Percentiles rank a stretch among this genome's conserved stretches.
These are phyloP conservation scores for Micrasema minimum DNA, from an alignment of 1,140 invertebrate species.

Conservation along the genomic window DNA sequence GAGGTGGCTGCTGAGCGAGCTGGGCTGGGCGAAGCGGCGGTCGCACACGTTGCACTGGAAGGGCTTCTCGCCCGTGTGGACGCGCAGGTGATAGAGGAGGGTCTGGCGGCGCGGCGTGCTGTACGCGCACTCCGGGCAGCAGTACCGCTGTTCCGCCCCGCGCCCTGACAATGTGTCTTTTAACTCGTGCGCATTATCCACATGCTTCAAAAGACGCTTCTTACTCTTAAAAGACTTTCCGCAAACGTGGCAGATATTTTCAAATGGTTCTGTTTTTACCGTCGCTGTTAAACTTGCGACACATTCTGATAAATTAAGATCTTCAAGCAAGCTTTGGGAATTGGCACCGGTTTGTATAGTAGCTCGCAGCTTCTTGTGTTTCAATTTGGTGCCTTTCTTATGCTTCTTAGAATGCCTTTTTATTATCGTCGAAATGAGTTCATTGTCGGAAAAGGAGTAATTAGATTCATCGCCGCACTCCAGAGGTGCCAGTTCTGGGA, in stretches of 20 bases:
- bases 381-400: conserved; percentile 5
- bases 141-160: conserved; percentile 58
- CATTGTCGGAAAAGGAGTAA: conserved; percentile 5
- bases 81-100: conserved; percentile 62
- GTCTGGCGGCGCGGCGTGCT: conserved; percentile 62
- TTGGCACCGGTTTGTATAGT: background rate
- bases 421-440: background rate
- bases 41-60: conserved; percentile 68
- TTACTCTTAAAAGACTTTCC: conserved; percentile 30
- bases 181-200: conserved; percentile 55
- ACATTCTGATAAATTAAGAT: background rate
- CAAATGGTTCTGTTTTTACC: background rate
- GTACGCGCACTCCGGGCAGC: conserved; percentile 62
- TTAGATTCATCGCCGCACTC: background rate
- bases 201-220: conserved; percentile 45
- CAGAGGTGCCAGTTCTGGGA: too few species aligned
- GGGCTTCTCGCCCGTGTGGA: conserved; percentile 68
- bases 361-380: conserved; percentile 4
- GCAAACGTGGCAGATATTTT: conserved; percentile 40
- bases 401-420: conserved; percentile 6
- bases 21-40: conserved; percentile 68
- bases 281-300: background rate
- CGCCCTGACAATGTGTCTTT: conserved; percentile 59
- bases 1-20: conserved; percentile 62
- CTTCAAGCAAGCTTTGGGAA: background rate